Percentiles rank a stretch among this genome's conserved stretches.
phyloP scores from a whole-genome alignment of 23 tunicate species.

The Clavelina lepadiformis region DNA sequence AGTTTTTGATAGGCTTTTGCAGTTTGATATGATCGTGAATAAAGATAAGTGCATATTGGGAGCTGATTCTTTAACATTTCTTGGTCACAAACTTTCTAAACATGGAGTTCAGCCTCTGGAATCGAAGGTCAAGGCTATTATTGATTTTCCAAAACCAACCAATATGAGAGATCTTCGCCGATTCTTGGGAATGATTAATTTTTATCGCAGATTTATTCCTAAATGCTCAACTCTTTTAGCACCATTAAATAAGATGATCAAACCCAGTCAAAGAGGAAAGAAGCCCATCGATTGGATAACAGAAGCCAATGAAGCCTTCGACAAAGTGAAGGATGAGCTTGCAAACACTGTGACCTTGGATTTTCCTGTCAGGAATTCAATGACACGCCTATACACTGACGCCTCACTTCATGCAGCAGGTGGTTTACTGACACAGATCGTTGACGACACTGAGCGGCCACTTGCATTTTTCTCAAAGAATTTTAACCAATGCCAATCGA shows the following conservation, averaged over 20 bases:
- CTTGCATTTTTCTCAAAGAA: too few relatives aligned
- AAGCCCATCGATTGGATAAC: not conserved
- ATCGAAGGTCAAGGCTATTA: not conserved
- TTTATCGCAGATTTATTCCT: slow-evolving; percentile 2
- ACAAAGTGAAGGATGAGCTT: too few relatives aligned
- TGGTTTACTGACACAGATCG: too few relatives aligned
- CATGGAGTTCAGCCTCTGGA: not conserved
- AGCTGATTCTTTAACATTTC: not conserved
- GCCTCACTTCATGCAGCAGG: too few relatives aligned
- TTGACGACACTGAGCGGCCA: too few relatives aligned
- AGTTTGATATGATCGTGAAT: slow-evolving; percentile 12
- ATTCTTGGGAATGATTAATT: slow-evolving; percentile 7
- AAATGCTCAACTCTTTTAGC: not conserved
- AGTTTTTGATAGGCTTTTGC: slow-evolving; percentile 10
- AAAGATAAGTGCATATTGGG: slow-evolving; percentile 12
- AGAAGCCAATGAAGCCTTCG: not conserved
- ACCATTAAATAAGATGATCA: not conserved
- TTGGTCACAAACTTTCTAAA: slow-evolving; percentile 5
- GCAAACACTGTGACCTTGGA: too few relatives aligned
- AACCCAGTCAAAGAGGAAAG: not conserved
- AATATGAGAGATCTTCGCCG: not conserved
- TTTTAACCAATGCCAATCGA: too few relatives aligned
- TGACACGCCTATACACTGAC: too few relatives aligned
- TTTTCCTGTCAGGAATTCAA: too few relatives aligned
- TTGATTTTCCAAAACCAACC: slow-evolving; percentile 7